Percentiles rank a stretch among this genome's conserved stretches.
These are phyloP conservation scores for Chelonia mydas DNA, from an alignment of 2,797 vertebrate genomes.

Conservation along the genomic window DNA sequence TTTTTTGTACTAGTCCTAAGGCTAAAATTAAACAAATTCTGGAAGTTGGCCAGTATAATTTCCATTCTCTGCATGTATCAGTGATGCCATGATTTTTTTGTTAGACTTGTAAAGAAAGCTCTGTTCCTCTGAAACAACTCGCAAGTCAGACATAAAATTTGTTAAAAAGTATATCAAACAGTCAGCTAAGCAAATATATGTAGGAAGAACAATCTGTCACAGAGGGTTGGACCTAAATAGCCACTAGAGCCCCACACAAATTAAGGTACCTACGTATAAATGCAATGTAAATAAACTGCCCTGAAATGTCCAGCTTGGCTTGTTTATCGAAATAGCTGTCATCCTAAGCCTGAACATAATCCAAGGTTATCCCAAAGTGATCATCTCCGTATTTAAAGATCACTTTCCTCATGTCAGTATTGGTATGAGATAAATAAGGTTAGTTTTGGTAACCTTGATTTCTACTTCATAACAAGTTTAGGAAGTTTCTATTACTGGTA, in stretches of 20 bases:
- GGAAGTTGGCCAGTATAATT: accelerated
- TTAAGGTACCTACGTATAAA: constrained; percentile 29
- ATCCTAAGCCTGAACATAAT: background rate
- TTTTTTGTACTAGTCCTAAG: background rate
- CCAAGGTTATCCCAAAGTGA: background rate
- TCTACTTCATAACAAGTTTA: background rate
- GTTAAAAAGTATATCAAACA: background rate
- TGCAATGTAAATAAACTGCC: background rate
- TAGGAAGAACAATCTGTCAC: background rate
- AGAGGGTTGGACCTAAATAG: constrained; percentile 29
- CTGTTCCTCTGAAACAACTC: background rate
- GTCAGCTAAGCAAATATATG: background rate
- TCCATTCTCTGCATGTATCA: background rate
- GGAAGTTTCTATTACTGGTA: background rate
- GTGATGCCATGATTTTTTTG: background rate
- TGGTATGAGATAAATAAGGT: background rate
- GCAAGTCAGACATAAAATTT: background rate
- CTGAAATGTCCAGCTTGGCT: constrained; percentile 13
- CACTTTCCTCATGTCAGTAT: accelerated
- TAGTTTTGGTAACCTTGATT: background rate
- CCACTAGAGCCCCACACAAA: constrained; percentile 5
- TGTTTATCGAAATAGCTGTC: background rate
- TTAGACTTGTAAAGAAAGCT: background rate
- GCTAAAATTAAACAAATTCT: background rate
- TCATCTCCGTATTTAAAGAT: background rate